Evolutionary conservation across 2,888 invertebrate genomes (phyloP), one percentile per base, ranked within the genome.

Genomic region (Scaptomyza flava): DNA sequence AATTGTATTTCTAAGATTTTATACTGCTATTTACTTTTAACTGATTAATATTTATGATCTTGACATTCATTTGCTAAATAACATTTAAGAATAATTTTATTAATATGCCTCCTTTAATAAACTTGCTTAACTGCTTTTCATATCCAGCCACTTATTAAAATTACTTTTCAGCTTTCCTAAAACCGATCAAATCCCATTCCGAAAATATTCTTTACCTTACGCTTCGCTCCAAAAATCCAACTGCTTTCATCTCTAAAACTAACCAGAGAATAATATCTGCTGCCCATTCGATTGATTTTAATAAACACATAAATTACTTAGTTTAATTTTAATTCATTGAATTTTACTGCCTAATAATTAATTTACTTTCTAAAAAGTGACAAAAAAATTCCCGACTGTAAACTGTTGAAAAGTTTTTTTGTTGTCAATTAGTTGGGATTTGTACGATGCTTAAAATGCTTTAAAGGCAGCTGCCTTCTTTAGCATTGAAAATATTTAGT

Each of bases 381-480:
- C 61, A 61, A 63, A 71, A 33, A 61, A 70, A 71, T 23, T 53
- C 53, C 27, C 23, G 53, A 48, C 62, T 36, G n/a, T 34, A 62
- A 58, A 62, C 58, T 77, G 84, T 74, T 80, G 75, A 75, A 77
- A 80, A 80, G 72, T 80, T 80, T 79, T 59, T 3, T 14, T 38
- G 7, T 14, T 38, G 23, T 47, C 20, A 46, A 17, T 17, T 54
- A 23, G 52, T 36, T 54, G 64, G 48, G 51, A 33, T 20, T 17
- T 45, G 38, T n/a, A 12, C 6, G 6, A 20, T 14, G 42, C 27
- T 51, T 11, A 9, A 20, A 7, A 20, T 20, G 38, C 33, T 46
- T 8, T 9, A 20, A 27, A 30, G 38, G 38, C n/a, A 20, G 33
- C 17, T 45, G n/a, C 42, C 30, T 27, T 23, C 9, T 42, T 33